Evolutionary conservation across 2,113 vertebrate genomes (phyloP), one percentile per base, ranked within the genome.

Genomic region (Procavia capensis): DNA sequence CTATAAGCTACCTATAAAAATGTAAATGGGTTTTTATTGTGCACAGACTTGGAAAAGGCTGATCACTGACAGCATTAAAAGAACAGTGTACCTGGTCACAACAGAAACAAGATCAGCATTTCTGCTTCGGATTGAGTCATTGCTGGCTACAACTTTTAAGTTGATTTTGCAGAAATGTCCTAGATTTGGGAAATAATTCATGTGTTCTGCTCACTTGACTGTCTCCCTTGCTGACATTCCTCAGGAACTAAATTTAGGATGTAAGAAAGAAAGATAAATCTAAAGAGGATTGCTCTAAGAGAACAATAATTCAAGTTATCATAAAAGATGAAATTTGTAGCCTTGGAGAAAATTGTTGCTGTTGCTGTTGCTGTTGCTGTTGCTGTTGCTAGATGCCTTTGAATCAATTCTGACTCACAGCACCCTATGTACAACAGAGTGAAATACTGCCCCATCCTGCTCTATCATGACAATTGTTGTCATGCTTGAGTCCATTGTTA

Each of bases 131-230:
- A 80, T 16, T 63, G 22, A 13, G 90, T 75, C 82, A 5, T 39
- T 75, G 64, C 41, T 64, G 20, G 6, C n/a, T 74, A 10, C 16
- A n/a, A 79, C 24, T n/a, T 79, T n/a, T 9, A 78, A 85, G n/a
- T 47, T 95, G 22, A 25, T 93, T 57, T 79, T 85, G 61, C 19
- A 70, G n/a, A 96, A 91, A 85, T 54, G 68, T 88, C 31, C 47
- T 61, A 72, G 34, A 95, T 70, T 91, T 86, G 85, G 36, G 22
- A 90, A 95, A 78, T 90, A 83, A 87, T 20, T 88, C 43, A 10
- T 74, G 20, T 27, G 7, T 74, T 64, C 36, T 17, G 19, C 45
- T 39, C 27, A 14, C 24, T 64, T 47, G 85, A n/a, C 47, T 76
- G 61, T 76, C 47, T 54, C 41, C 63, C 27, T 83, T n/a, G 17